Conservation (phyloP, 2,888 invertebrate species). For the Dryococelus australis region DNA sequence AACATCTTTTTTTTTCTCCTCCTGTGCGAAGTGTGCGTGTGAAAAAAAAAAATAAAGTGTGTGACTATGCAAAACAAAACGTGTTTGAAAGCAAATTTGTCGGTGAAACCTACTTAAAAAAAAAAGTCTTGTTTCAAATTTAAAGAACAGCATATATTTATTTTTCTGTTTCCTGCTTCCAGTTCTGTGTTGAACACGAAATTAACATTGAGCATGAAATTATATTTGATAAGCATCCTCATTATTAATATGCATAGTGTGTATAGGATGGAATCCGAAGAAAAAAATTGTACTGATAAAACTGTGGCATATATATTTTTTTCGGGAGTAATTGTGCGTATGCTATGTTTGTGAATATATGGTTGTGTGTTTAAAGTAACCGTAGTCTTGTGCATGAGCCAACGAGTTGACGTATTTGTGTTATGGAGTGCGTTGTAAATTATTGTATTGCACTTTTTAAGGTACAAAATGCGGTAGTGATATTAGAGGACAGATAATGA, state of each 20-base stretch:
- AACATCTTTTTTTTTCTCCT: neutral
- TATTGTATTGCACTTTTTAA: conserved; percentile 8
- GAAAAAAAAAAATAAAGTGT: neutral
- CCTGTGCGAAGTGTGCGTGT: conserved; percentile 4
- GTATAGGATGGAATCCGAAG: neutral
- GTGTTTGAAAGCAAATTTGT: neutral
- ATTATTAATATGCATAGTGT: neutral
- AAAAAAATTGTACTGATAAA: neutral
- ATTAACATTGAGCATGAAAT: neutral
- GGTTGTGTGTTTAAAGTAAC: neutral
- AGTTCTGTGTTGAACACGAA: neutral
- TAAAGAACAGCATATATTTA: neutral
- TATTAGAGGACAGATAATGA: neutral
- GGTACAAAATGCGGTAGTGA: conserved; percentile 4
- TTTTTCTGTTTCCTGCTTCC: neutral
- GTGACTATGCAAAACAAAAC: neutral
- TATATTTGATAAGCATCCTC: conserved; percentile 9
- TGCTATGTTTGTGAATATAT: neutral
- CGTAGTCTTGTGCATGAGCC: neutral
- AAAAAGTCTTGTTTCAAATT: neutral
- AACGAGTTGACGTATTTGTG: neutral
- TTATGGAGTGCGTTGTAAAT: conserved; percentile 2
- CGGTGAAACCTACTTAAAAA: neutral
- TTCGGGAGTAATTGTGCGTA: conserved; percentile 3
- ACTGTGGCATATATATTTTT: conserved; percentile 11